These are phyloP conservation scores for Clarias pachynema DNA, from an alignment of 2,797 vertebrate genomes.

Conservation along the genomic window DNA sequence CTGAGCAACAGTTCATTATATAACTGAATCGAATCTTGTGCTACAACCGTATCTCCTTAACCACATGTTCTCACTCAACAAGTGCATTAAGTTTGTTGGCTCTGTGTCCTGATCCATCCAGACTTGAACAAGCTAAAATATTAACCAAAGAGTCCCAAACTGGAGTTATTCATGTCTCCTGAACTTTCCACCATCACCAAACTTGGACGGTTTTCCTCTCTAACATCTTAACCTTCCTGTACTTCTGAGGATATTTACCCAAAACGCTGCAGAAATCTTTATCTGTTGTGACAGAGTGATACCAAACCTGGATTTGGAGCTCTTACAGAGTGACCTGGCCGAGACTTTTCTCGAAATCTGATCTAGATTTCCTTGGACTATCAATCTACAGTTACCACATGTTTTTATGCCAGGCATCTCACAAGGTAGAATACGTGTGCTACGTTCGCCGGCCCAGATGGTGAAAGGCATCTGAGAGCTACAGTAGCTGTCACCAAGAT, in stretches of 20 bases:
- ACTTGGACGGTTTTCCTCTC: background rate
- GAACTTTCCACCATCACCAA: background rate
- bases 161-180: background rate
- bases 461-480: background rate
- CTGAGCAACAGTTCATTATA: background rate
- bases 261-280: background rate
- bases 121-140: background rate
- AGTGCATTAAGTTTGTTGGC: background rate
- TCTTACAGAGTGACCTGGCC: background rate
- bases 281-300: background rate
- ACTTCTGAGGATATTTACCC: background rate
- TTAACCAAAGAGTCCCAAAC: background rate
- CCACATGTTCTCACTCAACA: background rate
- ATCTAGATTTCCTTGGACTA: background rate
- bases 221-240: background rate
- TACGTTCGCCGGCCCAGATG: background rate
- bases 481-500: background rate
- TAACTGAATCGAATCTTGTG: no score
- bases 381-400: background rate
- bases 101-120: background rate
- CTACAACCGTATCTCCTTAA: background rate
- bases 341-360: background rate
- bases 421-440: background rate
- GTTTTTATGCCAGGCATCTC: background rate
- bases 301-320: background rate